Evolutionary conservation across 2,113 vertebrate species (phyloP).

Genomic region (Melanotaenia duboulayi): DNA sequence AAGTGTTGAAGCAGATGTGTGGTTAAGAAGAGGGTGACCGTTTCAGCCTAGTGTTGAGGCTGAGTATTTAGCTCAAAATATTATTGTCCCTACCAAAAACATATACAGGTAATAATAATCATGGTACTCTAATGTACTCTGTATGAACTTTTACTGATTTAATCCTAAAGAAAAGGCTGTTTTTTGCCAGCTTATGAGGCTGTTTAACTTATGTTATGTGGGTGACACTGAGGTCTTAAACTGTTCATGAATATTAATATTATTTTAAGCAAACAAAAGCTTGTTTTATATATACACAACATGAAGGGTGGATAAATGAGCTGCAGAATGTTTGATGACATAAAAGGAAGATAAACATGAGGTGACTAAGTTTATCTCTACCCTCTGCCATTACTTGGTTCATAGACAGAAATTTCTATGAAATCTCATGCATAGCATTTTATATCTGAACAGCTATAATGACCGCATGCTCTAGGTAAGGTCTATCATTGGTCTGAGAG

Average conservation of each 20-base stretch:
- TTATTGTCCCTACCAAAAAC: not conserved
- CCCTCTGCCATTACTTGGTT: not conserved
- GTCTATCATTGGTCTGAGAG: constrained; percentile 11
- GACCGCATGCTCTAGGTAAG: not conserved
- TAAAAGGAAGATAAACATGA: not conserved
- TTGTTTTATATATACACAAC: not conserved
- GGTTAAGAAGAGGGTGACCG: not conserved
- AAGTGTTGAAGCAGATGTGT: constrained; percentile 12
- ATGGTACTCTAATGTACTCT: not conserved
- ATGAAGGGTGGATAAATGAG: not conserved
- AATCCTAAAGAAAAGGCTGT: too few species aligned
- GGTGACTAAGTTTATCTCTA: not conserved
- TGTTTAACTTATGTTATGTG: too few species aligned
- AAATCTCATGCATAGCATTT: constrained; percentile 17
- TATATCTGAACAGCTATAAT: constrained; percentile 12
- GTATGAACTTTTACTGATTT: too few species aligned
- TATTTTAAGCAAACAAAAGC: not conserved
- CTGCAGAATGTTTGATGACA: not conserved
- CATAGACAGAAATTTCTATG: constrained; percentile 16
- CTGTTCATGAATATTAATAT: not conserved
- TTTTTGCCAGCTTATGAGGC: too few species aligned
- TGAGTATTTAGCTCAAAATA: constrained; percentile 1
- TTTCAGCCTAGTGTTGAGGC: constrained; percentile 1
- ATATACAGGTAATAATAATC: too few species aligned
- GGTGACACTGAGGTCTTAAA: not conserved